Conservation (phyloP, 1,140 invertebrate genomes). For the Pogonus chalceus region DNA sequence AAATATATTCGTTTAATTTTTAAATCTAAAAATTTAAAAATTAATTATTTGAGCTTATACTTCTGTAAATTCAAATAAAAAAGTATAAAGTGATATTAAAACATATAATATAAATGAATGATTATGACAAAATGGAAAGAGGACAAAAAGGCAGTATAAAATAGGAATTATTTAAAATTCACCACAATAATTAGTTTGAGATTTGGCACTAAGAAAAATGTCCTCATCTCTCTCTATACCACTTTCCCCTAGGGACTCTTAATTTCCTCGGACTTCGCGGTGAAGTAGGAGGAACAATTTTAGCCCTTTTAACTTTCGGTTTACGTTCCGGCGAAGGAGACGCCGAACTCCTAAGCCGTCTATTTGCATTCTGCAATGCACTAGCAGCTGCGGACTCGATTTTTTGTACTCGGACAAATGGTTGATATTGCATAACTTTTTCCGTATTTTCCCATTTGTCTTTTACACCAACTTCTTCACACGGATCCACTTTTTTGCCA, state of each 20-base stretch:
- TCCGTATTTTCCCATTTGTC: constrained; percentile 21
- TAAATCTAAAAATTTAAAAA: too few relatives aligned
- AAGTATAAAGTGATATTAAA: too few relatives aligned
- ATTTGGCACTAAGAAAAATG: too few relatives aligned
- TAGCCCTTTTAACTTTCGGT: constrained; percentile 18
- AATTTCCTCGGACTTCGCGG: constrained; percentile 30
- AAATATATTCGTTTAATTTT: too few relatives aligned
- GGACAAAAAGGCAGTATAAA: too few relatives aligned
- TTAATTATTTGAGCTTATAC: too few relatives aligned
- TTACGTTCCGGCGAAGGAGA: constrained; percentile 22
- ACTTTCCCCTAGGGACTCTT: constrained; percentile 26
- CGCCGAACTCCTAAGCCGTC: constrained; percentile 6
- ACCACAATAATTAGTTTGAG: too few relatives aligned
- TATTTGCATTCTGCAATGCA: constrained; percentile 12
- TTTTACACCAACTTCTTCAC: constrained; percentile 11
- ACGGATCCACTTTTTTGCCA: constrained; percentile 8
- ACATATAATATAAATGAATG: too few relatives aligned
- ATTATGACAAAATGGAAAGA: too few relatives aligned
- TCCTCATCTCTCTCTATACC: constrained; percentile 33
- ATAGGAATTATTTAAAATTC: too few relatives aligned
- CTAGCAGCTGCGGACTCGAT: constrained; percentile 18
- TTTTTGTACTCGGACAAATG: constrained; percentile 29
- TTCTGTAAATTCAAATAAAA: too few relatives aligned
- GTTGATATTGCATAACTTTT: constrained; percentile 22
- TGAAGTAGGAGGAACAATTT: constrained; percentile 20